phyloP scores from a whole-genome alignment of 2,113 vertebrate species.

The Rhabdornis inornatus region DNA sequence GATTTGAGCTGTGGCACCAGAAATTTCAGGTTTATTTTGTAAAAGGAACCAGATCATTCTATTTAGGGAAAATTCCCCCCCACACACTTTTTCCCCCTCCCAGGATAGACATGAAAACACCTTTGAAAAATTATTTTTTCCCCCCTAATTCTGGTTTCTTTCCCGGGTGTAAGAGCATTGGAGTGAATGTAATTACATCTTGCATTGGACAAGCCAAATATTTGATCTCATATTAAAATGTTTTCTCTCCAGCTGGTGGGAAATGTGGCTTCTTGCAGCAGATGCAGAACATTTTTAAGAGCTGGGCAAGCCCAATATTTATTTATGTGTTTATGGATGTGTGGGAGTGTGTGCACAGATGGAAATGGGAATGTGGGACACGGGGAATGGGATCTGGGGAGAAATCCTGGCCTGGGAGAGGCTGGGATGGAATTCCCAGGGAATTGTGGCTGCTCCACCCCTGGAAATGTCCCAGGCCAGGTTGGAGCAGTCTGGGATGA shows the following conservation, averaged over 20 bases:
- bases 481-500: rapidly evolving
- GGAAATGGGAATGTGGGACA: not conserved
- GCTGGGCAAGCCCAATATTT: not conserved
- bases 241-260: slow-evolving; percentile 50
- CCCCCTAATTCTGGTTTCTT: slow-evolving; percentile 34
- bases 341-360: not conserved
- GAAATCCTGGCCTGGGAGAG: not conserved
- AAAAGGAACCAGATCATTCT: slow-evolving; percentile 56
- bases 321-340: not conserved
- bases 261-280: slow-evolving; percentile 34
- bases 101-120: slow-evolving; percentile 57
- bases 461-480: not conserved
- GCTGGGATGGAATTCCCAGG: not conserved
- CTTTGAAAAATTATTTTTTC: slow-evolving; percentile 68
- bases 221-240: slow-evolving; percentile 61
- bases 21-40: slow-evolving; percentile 51
- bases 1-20: slow-evolving; percentile 66
- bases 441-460: not conserved
- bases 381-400: not conserved
- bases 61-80: slow-evolving; percentile 64
- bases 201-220: slow-evolving; percentile 57
- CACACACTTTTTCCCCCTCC: not conserved
- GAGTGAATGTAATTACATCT: slow-evolving; percentile 68
- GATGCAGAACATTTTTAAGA: slow-evolving; percentile 41
- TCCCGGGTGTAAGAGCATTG: slow-evolving; percentile 27